Evolutionary conservation across 2,797 vertebrate genomes (phyloP).

Genomic region (Ctenosaura bakeri): DNA sequence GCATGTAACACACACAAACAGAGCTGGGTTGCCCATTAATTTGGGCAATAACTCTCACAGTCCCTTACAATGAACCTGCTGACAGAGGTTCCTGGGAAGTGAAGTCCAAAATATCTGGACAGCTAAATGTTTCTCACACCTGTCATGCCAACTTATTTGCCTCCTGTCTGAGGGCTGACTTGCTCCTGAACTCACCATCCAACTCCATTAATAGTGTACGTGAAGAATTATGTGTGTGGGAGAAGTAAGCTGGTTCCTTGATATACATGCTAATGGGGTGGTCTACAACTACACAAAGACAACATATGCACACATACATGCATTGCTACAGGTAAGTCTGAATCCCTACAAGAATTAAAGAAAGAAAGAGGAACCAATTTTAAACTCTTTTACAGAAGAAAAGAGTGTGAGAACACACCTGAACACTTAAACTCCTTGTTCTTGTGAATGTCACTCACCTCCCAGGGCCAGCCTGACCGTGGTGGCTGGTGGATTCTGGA

Average conservation of each 20-base stretch:
- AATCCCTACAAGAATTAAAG: background rate
- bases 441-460: background rate
- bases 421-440: background rate
- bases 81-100: no score
- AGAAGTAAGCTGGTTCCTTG: background rate
- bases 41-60: no score
- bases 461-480: background rate
- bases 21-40: no score
- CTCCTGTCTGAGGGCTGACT: background rate
- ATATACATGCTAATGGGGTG: background rate
- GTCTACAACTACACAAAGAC: background rate
- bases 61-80: no score
- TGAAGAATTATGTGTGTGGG: background rate
- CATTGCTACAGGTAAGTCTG: background rate
- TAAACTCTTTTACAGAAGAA: background rate
- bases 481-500: no score
- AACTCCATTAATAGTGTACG: background rate
- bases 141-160: background rate
- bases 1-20: no score
- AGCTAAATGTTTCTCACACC: no score
- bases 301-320: background rate
- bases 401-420: no score
- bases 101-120: no score
- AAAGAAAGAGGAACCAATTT: background rate
- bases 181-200: background rate